phyloP scores from a whole-genome alignment of 2,797 vertebrate genomes.

The Onychomys arenicola region DNA sequence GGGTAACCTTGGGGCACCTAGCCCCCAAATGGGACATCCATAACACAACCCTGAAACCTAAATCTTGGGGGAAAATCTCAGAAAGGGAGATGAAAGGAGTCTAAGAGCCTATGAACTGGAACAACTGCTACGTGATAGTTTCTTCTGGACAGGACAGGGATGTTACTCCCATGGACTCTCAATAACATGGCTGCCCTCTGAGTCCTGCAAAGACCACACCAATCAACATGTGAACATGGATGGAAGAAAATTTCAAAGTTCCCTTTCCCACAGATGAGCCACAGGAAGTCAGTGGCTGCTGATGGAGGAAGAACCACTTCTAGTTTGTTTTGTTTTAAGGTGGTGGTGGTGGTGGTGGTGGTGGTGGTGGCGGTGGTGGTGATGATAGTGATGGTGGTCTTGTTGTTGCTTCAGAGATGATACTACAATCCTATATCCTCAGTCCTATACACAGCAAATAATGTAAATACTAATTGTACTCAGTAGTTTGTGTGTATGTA shows the following conservation, averaged over 20 bases:
- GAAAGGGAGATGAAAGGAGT: background rate
- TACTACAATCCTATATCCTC: background rate
- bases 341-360: background rate
- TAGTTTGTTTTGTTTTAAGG: background rate
- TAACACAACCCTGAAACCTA: background rate
- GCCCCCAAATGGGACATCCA: background rate
- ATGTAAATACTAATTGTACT: background rate
- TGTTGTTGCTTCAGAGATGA: background rate
- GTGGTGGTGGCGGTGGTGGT: background rate
- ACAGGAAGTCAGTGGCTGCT: background rate
- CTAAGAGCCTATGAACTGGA: background rate
- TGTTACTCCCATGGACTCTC: background rate
- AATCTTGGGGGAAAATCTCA: background rate
- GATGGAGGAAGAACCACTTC: too few relatives aligned
- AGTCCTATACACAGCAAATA: background rate
- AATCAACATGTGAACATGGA: background rate
- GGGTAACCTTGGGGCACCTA: background rate
- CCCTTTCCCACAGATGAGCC: too few relatives aligned
- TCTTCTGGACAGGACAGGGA: background rate
- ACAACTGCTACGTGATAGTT: too few relatives aligned
- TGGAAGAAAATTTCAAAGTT: background rate
- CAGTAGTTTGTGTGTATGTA: background rate
- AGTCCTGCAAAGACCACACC: background rate
- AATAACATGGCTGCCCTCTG: background rate
- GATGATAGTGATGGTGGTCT: background rate